Conservation (phyloP, 1,140 invertebrate species). For the Zaprionus gabonicus region DNA sequence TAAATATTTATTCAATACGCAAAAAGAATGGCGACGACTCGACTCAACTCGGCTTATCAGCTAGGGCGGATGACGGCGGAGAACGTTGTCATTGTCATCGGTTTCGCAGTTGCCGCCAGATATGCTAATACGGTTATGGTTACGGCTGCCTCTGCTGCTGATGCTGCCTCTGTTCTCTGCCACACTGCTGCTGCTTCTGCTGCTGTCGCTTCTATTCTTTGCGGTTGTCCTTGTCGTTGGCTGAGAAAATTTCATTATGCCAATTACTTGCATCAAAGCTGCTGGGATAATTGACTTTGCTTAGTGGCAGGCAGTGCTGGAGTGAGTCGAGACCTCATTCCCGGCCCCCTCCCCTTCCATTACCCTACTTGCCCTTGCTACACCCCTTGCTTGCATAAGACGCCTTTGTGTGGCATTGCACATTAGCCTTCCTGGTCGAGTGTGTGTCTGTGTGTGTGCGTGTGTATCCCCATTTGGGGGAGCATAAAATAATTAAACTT, state of each 20-base stretch:
- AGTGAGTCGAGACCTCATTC: slow-evolving; percentile 16
- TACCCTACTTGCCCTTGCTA: background rate
- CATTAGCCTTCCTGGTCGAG: slow-evolving; percentile 39
- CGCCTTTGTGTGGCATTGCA: slow-evolving; percentile 52
- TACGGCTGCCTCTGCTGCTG: slow-evolving; percentile 51
- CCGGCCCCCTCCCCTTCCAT: background rate
- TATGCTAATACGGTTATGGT: slow-evolving; percentile 81
- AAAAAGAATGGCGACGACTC: slow-evolving; percentile 36
- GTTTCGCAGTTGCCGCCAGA: slow-evolving; percentile 44
- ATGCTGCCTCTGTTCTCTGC: background rate
- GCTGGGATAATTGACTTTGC: slow-evolving; percentile 81
- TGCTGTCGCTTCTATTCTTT: slow-evolving; percentile 73
- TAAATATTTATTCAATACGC: slow-evolving; percentile 82
- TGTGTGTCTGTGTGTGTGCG: slow-evolving; percentile 20
- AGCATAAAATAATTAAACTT: slow-evolving; percentile 81
- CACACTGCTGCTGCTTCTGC: slow-evolving; percentile 22
- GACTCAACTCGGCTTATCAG: slow-evolving; percentile 38
- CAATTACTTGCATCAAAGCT: slow-evolving; percentile 83
- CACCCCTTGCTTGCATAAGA: slow-evolving; percentile 65
- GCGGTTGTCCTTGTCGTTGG: slow-evolving; percentile 72
- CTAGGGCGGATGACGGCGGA: slow-evolving; percentile 21
- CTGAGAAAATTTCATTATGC: slow-evolving; percentile 82
- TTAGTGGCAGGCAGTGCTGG: slow-evolving; percentile 53
- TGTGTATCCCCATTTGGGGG: slow-evolving; percentile 43
- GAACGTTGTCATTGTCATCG: slow-evolving; percentile 52